Percentiles rank a stretch among this genome's conserved stretches.
Evolutionary conservation across 2,113 vertebrate genomes (phyloP).

Genomic region (Urocynchramus pylzowi): DNA sequence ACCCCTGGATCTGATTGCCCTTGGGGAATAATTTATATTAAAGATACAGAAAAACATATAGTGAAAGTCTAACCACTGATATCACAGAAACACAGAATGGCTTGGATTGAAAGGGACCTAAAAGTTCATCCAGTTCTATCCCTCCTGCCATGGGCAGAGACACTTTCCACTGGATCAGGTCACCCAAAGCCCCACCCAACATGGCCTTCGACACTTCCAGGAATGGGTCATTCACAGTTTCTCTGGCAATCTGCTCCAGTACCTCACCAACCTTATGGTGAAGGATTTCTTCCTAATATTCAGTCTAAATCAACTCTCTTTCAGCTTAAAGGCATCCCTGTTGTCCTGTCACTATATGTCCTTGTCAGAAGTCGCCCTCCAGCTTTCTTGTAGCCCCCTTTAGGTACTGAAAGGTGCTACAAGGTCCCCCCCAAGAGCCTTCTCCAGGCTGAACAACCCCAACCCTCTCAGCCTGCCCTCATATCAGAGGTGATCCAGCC

Average conservation of each 20-base stretch:
- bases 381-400: neutral
- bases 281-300: neutral
- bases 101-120: neutral
- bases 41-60: neutral
- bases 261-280: neutral
- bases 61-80: neutral
- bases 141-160: accelerated
- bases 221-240: neutral
- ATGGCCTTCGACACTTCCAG: neutral
- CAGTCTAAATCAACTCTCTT: neutral
- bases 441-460: neutral
- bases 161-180: neutral
- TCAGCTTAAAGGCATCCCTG: neutral
- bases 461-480: neutral
- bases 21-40: neutral
- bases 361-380: neutral
- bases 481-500: neutral
- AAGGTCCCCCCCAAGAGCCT: neutral
- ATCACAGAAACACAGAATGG: neutral
- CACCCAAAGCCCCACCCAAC: neutral
- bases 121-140: neutral
- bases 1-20: neutral
- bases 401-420: neutral
- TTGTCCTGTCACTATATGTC: accelerated
- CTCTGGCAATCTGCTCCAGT: neutral